Evolutionary conservation across 2,797 vertebrate genomes (phyloP).

Genomic region (Smutsia temminckii): DNA sequence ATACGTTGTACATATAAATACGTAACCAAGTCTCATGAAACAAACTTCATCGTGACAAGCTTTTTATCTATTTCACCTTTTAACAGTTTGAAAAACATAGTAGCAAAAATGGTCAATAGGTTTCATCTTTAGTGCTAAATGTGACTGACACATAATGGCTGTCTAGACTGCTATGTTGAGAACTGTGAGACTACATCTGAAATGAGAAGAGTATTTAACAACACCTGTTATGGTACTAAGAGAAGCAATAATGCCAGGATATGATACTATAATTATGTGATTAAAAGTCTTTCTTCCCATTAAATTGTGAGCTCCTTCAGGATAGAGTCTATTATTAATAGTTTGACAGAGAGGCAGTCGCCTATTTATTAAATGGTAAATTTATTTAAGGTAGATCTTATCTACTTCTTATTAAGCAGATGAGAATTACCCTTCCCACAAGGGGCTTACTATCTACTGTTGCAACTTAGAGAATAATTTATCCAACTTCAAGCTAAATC

Average conservation of each 20-base stretch:
- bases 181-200: background rate
- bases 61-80: background rate
- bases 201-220: background rate
- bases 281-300: conserved; percentile 11
- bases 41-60: background rate
- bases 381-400: background rate
- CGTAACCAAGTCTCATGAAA: background rate
- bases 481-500: background rate
- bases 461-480: background rate
- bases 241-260: background rate
- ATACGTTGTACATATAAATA: background rate
- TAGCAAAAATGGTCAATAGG: background rate
- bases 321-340: background rate
- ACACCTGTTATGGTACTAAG: background rate
- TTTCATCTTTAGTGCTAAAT: conserved; percentile 7
- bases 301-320: background rate
- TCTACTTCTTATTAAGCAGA: background rate
- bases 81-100: background rate
- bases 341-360: background rate
- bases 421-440: background rate
- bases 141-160: background rate
- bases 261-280: background rate
- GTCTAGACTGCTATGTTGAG: background rate
- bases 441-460: background rate
- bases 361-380: background rate